A percentile compares a stretch with the other conserved stretches of the same genome.
phyloP scores from a whole-genome alignment of 2,888 invertebrate species.

The Amphipyra berbera region DNA sequence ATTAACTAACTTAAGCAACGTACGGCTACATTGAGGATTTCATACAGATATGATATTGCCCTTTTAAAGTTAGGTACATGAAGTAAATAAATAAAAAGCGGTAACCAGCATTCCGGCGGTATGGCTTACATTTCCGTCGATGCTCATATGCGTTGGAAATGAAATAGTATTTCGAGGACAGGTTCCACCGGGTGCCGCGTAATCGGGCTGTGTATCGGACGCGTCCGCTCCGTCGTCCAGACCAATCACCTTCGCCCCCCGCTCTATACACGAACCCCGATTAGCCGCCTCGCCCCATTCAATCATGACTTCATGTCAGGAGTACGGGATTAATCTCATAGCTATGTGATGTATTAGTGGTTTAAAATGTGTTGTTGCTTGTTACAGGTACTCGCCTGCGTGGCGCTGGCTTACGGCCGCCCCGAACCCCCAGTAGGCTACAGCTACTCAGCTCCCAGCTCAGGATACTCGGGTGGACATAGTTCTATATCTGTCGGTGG shows the following conservation, averaged over 20 bases:
- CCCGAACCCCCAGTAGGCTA: slow-evolving; percentile 88
- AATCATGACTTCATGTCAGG: slow-evolving; percentile 8
- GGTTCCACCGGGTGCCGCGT: not conserved
- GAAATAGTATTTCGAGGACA: slow-evolving; percentile 8
- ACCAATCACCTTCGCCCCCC: not conserved
- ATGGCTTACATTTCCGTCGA: slow-evolving; percentile 13
- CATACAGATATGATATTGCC: not conserved
- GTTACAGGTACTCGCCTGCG: slow-evolving; percentile 85
- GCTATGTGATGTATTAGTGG: not conserved
- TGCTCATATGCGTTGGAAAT: slow-evolving; percentile 8
- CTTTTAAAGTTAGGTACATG: not conserved
- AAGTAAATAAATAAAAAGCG: not conserved
- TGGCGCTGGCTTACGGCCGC: slow-evolving; percentile 85
- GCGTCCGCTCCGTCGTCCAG: slow-evolving; percentile 1
- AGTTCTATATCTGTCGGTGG: slow-evolving; percentile 61
- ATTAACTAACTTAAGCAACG: slow-evolving; percentile 23
- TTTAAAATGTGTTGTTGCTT: slow-evolving; percentile 47
- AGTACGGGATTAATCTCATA: slow-evolving; percentile 1
- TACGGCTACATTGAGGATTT: slow-evolving; percentile 10
- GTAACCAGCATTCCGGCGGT: not conserved
- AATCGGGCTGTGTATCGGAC: slow-evolving; percentile 12
- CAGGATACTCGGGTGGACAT: slow-evolving; percentile 65
- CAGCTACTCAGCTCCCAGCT: slow-evolving; percentile 82
- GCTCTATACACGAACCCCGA: slow-evolving; percentile 3
- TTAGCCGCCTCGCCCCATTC: slow-evolving; percentile 5